Conservation (phyloP, 2,113 vertebrate species). For the Gobius niger region DNA sequence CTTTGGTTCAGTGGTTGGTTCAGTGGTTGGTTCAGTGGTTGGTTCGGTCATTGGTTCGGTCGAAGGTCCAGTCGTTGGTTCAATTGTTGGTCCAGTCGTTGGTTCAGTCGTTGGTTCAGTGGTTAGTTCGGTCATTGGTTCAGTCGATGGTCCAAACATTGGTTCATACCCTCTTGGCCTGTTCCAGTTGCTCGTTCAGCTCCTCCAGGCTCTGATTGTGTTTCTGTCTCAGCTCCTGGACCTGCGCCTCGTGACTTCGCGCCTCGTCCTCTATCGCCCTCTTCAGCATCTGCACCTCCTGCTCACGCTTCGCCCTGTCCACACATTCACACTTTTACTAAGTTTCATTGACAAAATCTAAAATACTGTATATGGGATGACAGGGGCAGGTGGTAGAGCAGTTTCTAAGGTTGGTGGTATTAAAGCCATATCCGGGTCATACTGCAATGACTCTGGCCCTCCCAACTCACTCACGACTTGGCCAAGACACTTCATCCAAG, state of each 20-base stretch:
- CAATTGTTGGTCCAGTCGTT: neutral
- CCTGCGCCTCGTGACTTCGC: constrained; percentile 83
- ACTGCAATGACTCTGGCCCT: too few relatives aligned
- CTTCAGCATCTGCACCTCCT: constrained; percentile 89
- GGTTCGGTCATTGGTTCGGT: neutral
- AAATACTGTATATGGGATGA: too few relatives aligned
- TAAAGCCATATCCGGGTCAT: too few relatives aligned
- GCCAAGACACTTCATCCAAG: too few relatives aligned
- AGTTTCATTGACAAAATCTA: too few relatives aligned
- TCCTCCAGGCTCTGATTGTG: constrained; percentile 88
- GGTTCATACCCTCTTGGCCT: constrained; percentile 86
- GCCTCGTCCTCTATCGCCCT: constrained; percentile 89
- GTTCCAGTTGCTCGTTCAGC: constrained; percentile 89
- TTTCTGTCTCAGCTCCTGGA: constrained; percentile 92
- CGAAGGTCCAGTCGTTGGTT: neutral
- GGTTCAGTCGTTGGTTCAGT: neutral
- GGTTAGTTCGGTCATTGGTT: neutral
- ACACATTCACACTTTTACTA: neutral
- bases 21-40: neutral
- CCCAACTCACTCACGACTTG: too few relatives aligned
- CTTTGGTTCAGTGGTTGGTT: neutral
- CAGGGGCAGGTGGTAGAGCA: too few relatives aligned
- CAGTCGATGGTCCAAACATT: neutral
- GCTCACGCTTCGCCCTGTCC: constrained; percentile 89
- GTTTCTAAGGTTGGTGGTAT: too few relatives aligned